A percentile compares a stretch with the other conserved stretches of the same genome.
Conservation (phyloP, 2,797 vertebrate species). For the Hafferia zeledoni region DNA sequence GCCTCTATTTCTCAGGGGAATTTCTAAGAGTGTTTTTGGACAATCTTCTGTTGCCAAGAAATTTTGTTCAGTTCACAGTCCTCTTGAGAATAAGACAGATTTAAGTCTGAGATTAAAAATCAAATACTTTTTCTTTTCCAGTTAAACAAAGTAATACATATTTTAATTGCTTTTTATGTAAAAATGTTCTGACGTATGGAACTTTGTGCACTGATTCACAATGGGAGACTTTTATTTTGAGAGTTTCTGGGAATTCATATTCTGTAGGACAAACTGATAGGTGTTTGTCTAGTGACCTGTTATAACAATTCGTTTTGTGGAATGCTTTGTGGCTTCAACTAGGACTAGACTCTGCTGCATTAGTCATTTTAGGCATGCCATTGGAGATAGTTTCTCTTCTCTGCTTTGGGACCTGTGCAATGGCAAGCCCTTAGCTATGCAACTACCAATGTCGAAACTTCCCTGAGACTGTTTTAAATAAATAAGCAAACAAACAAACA, state of each 20-base stretch:
- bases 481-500: not conserved
- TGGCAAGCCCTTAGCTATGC: not conserved
- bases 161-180: constrained; percentile 25
- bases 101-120: not conserved
- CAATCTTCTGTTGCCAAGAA: not conserved
- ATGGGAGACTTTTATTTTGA: not conserved
- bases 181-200: not conserved
- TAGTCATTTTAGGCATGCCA: not conserved
- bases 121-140: not conserved
- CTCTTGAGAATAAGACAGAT: not conserved
- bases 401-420: not conserved
- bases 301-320: not conserved
- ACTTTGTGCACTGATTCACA: not conserved
- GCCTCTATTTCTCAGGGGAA: not conserved
- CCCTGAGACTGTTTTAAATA: not conserved
- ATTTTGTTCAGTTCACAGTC: not conserved
- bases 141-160: not conserved
- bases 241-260: not conserved
- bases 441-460: not conserved
- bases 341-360: not conserved
- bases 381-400: not conserved
- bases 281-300: not conserved
- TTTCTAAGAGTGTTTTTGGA: not conserved
- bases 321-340: not conserved
- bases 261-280: not conserved